Base-by-base conservation (phyloP, 1,140 invertebrate genomes). In the Lycorma delicatula region DNA sequence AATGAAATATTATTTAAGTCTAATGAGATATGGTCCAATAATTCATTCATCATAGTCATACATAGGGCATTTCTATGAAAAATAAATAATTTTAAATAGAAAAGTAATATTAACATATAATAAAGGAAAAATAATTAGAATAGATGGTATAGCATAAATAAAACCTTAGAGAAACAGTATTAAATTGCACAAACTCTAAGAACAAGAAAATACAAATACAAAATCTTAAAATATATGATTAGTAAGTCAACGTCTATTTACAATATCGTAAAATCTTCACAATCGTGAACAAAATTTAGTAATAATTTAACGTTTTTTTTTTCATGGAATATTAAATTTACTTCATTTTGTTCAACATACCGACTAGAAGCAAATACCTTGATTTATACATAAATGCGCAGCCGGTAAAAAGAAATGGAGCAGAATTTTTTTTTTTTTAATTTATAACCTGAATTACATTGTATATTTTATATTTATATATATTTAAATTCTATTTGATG, bases 61-160 rank as follows among this genome's bases (percentile, higher is more conserved):
- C 69, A 72, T 1, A 72, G 59, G 20, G 68, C 55, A 69, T 72
- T 71, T 55, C 68, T 58, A 5, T 16, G 26, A 50, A 44, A 44
- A 20, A 44, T 22, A 44, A 44, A 44, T 6, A 18, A 44, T 18
- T 44, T 12, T 5, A 22, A n/a, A n/a, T 34, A 34, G 9, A 34
- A 34, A 34, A 9, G n/a, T n/a, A 9, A 9, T 9, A 34, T 34
- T 9, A 34, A 34, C n/a, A 34, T 34, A 9, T 9, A 9, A n/a
- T 34, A 34, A 9, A 34, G n/a, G n/a, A 34, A 34, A 34, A n/a
- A 34, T 34, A 34, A 34, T 34, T 34, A n/a, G n/a, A 34, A 9
- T 34, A n/a, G n/a, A 9, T 34, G 31, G n/a, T 34, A 34, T n/a
- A 34, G n/a, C n/a, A 9, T 34, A 9, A 9, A n/a, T 34, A 9